Conservation (phyloP, 2,797 vertebrate species). For the Phylloscopus collybita region DNA sequence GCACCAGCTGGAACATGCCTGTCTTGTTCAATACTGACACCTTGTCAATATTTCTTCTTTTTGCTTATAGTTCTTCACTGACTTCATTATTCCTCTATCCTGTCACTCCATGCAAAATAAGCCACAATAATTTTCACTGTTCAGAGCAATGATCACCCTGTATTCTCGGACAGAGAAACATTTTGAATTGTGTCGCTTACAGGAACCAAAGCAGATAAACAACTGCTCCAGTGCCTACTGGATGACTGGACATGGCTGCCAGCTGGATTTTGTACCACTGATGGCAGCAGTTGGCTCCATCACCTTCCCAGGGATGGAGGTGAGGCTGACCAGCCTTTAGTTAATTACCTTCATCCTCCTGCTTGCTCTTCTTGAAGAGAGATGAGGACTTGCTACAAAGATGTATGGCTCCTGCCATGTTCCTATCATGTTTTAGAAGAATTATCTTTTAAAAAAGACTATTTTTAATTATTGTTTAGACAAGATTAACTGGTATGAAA, state of each 20-base stretch:
- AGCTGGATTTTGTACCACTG: not conserved
- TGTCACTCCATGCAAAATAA: not conserved
- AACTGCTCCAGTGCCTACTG: not conserved
- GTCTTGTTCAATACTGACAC: not conserved
- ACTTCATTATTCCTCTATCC: not conserved
- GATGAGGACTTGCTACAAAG: not conserved
- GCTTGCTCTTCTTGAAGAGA: not conserved
- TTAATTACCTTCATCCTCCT: not conserved
- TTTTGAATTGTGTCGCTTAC: not conserved
- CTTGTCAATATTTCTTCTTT: not conserved
- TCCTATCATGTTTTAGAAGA: not conserved
- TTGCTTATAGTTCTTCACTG: not conserved
- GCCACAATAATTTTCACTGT: not conserved
- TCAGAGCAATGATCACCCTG: not conserved
- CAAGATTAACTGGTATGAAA: not conserved
- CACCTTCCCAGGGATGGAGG: not conserved
- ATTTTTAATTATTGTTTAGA: not conserved
- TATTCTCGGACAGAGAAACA: slow-evolving; percentile 18
- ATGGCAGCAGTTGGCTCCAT: not conserved
- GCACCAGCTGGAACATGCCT: not conserved
- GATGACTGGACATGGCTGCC: not conserved
- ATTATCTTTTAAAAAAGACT: fast-evolving
- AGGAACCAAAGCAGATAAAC: slow-evolving; percentile 30
- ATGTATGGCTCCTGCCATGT: not conserved
- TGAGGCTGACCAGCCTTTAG: not conserved